Evolutionary conservation across 2,113 vertebrate species (phyloP), one percentile per base, ranked within the genome.

Genomic region (Erythrolamprus reginae): DNA sequence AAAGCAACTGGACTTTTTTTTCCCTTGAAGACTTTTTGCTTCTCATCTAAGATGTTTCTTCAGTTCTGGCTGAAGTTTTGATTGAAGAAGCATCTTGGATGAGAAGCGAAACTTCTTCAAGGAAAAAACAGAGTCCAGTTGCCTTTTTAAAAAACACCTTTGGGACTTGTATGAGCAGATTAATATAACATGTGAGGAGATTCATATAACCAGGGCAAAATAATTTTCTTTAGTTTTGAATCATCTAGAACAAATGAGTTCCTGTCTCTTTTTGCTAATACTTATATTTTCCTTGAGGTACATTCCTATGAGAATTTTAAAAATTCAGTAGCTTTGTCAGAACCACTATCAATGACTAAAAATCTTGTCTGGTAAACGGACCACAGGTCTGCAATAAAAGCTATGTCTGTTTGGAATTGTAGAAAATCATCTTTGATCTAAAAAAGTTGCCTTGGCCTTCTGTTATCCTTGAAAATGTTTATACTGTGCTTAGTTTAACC

Each of bases 351-450:
- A 26, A n/a, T 0, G 1, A 15, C 0, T 4, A 70, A 21, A n/a
- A 12, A 56, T 23, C 50, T 9, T 17, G 5, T 33, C 1, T 26
- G 90, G 52, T 70, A 86, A 77, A 88, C 0, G 2, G 28, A 82
- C 8, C 28, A 84, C n/a, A 24, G 61, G 50, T 61, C 84, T 89
- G 0, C 0, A 45, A 88, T 50, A 70, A 23, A 90, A 47, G 3
- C 55, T 21, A 85, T 33, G 10, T 0, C 45, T 70, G 15, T 58
- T 83, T 1, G 3, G 5, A 93, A 77, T 5, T 77, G 65, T 38
- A 4, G 50, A 4, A 61, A 55, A 61, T 0, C 0, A 7, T 0
- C 0, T 0, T 0, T 2, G 26, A 28, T 4, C 8, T 51, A 91
- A 70, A 93, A 15, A 3, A 5, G 1, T 28, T 13, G 21, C 45